Evolutionary conservation across 2,888 invertebrate genomes (phyloP), one percentile per base, ranked within the genome.

Genomic region (Mesoligia furuncula): DNA sequence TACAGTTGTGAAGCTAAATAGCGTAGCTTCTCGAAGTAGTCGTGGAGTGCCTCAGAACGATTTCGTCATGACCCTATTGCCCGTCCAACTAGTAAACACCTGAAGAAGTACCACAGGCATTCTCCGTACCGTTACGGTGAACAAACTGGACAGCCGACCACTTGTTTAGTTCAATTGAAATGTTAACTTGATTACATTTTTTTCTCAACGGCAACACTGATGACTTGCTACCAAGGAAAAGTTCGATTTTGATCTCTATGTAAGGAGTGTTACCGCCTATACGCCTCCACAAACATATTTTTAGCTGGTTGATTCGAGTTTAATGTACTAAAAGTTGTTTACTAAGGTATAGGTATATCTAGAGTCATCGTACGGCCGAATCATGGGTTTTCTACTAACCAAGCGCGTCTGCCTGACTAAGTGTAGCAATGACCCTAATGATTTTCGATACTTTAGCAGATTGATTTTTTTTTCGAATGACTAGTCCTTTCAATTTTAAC

Each of bases 91-190:
- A 88, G 90, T 87, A 88, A 89, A 88, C 92, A 93, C 91, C 92
- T 93, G 93, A 89, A 89, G 91, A 89, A 84, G 90, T 87, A 90
- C 88, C 84, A 89, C 90, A 93, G 91, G 89, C 89, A 92, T 90
- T 92, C 92, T 90, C 83, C 88, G 90, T 93, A 93, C 93, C 93
- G 94, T 93, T 94, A 93, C 91, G 92, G 89, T 87, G 89, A 90
- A 91, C 90, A 92, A 93, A 93, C 93, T 92, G 90, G 91, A 89
- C 88, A 89, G 88, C 90, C 88, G 88, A 80, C 88, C 89, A 89
- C 90, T 90, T 88, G 86, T 86, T 89, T 88, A 85, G 85, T 89
- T 89, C 88, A 84, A 89, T 88, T 88, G 88, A 89, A 88, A 89
- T 88, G 84, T 88, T 88, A 88, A 88, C 88, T 89, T 88, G 87